These are phyloP conservation scores for Myotis yumanensis DNA, from an alignment of 2,113 vertebrate genomes.

Conservation along the genomic window DNA sequence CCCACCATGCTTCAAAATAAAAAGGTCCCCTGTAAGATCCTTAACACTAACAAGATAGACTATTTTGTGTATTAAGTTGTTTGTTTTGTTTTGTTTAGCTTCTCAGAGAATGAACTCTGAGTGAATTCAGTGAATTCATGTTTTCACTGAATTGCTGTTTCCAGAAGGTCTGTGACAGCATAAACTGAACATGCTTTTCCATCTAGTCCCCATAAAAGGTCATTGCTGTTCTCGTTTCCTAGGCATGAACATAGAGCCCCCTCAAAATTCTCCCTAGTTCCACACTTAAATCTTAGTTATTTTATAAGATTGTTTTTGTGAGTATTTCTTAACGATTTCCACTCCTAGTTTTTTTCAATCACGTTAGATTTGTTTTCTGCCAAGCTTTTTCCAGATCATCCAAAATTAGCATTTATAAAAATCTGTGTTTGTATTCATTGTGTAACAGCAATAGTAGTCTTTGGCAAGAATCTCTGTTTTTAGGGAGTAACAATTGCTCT, in stretches of 20 bases:
- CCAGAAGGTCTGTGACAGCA: neutral
- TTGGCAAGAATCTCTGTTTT: neutral
- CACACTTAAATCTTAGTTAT: neutral
- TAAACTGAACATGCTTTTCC: neutral
- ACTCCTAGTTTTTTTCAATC: neutral
- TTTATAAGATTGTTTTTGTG: neutral
- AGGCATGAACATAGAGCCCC: neutral
- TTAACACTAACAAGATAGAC: neutral
- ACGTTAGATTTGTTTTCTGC: neutral
- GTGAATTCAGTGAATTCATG: too few species aligned
- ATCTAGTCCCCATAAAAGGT: neutral
- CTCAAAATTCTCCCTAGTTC: neutral
- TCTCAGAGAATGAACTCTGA: neutral
- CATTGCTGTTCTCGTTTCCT: neutral
- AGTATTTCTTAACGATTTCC: neutral
- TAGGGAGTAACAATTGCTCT: neutral
- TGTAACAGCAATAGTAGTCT: neutral
- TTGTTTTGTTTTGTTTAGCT: neutral
- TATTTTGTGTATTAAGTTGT: neutral
- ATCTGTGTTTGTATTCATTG: neutral
- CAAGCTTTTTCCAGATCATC: neutral
- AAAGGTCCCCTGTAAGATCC: neutral
- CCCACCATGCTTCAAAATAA: neutral
- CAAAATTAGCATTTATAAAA: neutral
- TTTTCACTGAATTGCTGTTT: conserved; percentile 12